Conservation (phyloP, 92 coral and sea anemone genomes). For the Palythoa grandiflora region DNA sequence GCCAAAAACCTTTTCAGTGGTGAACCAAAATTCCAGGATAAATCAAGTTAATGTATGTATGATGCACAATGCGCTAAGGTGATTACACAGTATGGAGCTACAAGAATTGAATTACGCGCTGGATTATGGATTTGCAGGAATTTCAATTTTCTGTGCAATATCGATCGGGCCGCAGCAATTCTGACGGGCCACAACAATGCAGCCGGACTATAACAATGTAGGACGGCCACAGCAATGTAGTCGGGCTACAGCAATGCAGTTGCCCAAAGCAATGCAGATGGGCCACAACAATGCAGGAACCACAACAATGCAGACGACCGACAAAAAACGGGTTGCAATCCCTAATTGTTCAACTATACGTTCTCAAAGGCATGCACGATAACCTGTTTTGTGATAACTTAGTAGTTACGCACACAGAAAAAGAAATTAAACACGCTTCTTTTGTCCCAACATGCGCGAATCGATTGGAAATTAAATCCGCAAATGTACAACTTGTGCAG, state of each 20-base stretch:
- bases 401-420: constrained; percentile 26
- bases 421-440: constrained; percentile 30
- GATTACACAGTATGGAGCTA: constrained; percentile 39
- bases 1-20: constrained; percentile 40
- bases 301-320: background rate
- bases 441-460: constrained; percentile 33
- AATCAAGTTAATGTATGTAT: too few species aligned
- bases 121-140: constrained; percentile 28
- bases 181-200: constrained; percentile 47
- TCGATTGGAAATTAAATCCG: constrained; percentile 23
- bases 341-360: too few species aligned
- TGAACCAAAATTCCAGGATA: background rate
- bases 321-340: too few species aligned
- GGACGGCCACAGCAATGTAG: background rate
- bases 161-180: constrained; percentile 39
- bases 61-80: constrained; percentile 42
- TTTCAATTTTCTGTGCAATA: constrained; percentile 60
- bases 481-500: constrained; percentile 21
- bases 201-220: constrained; percentile 45
- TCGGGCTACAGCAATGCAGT: too few species aligned
- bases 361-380: background rate
- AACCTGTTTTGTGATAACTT: constrained; percentile 46
- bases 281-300: too few species aligned
- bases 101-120: constrained; percentile 40
- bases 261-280: too few species aligned